These are phyloP conservation scores for Furcifer pardalis DNA, from an alignment of 2,797 vertebrate genomes.

Conservation along the genomic window DNA sequence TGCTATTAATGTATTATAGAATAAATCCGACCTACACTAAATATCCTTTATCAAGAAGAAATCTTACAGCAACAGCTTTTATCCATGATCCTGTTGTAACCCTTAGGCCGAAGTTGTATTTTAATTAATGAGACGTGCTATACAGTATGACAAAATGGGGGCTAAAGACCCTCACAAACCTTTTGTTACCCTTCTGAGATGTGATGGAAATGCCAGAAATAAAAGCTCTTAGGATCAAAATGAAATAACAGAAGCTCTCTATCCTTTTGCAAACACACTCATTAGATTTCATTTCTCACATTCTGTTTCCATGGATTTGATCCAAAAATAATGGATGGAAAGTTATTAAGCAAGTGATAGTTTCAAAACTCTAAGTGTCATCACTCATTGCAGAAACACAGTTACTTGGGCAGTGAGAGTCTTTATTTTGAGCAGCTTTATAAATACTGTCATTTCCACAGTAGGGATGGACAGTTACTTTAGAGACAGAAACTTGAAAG, in stretches of 20 bases:
- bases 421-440: constrained; percentile 45
- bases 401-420: constrained; percentile 60
- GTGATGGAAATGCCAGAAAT: constrained; percentile 79
- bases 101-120: constrained; percentile 75
- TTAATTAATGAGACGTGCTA: constrained; percentile 80
- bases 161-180: constrained; percentile 65
- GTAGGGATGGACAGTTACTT: constrained; percentile 7
- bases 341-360: constrained; percentile 79
- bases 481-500: constrained; percentile 36
- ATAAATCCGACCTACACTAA: constrained; percentile 66
- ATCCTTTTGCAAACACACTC: constrained; percentile 78
- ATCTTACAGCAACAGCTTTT: constrained; percentile 70
- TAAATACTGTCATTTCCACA: background rate
- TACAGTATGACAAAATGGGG: constrained; percentile 74
- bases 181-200: constrained; percentile 79
- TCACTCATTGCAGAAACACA: constrained; percentile 64
- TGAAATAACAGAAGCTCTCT: constrained; percentile 77
- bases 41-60: constrained; percentile 62
- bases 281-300: constrained; percentile 80
- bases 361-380: constrained; percentile 75
- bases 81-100: constrained; percentile 78
- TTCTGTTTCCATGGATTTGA: constrained; percentile 78
- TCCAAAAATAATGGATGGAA: constrained; percentile 77
- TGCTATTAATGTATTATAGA: constrained; percentile 63
- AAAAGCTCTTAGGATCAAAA: constrained; percentile 75